Base-by-base conservation (phyloP, 35 echinoderm and acorn worm genomes). In the Chiridota heheva region DNA sequence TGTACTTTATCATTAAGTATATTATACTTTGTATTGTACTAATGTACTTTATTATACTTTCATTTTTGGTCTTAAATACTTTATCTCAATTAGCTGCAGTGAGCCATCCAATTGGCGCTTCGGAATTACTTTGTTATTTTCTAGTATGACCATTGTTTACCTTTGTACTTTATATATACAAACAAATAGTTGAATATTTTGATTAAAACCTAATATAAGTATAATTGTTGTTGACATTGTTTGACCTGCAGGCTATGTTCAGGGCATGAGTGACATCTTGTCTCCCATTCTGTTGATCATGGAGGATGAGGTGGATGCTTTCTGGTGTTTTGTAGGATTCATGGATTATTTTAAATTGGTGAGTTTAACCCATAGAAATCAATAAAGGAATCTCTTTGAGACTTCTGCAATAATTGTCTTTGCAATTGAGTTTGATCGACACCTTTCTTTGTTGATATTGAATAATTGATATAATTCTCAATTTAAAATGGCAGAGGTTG, bases 221-320 rank as follows among this genome's bases (percentile, higher is more conserved):
- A n/a, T n/a, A n/a, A n/a, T n/a, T n/a, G n/a, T n/a, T 41, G 40
- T 22, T 75, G 2, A 46, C 7, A 18, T 81, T 34, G 25, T 25
- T 32, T 17, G 66, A 18, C 24, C 20, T 29, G 7, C 58, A 91
- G 89, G 93, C 8, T 97, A 97, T 60, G 93, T 97, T 0, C 93
- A 97, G 45, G 93, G 93, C 1, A 97, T 97, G 84, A 97, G 93
- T 53, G 93, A 97, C 67, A 75, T 97, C 58, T 72, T 97, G 30
- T 87, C 93, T 25, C 93, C 93, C 7, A 91, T 97, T 1, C 89
- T 97, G 0, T 41, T 91, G 15, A 73, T 97, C 2, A 91, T 97
- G 93, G 93, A 97, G 25, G 85, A 91, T 80, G 93, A 97, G 48
- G 93, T 97, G 8, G 93, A 97, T 74, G 88, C 93, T 27, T 97